Conservation (phyloP, 2,797 vertebrate species). For the Sternotherus odoratus region DNA sequence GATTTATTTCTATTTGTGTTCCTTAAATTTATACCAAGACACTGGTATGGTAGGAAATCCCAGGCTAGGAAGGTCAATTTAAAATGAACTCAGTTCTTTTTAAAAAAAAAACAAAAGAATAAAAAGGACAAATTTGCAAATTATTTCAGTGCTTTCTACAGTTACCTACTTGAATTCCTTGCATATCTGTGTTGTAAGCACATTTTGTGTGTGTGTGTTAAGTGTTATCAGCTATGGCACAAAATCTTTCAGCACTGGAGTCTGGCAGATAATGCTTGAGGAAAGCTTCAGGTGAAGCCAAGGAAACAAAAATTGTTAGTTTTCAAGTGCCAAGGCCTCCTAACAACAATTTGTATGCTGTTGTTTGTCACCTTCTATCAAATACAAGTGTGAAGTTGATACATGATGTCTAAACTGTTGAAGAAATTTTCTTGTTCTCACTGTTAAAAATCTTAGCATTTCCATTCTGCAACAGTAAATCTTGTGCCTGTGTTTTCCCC, state of each 20-base stretch:
- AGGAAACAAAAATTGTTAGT: constrained; percentile 19
- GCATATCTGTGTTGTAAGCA: background rate
- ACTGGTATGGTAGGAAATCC: background rate
- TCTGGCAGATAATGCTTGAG: background rate
- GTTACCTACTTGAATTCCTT: rapidly evolving
- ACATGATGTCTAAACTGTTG: constrained; percentile 4
- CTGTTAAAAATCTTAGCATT: background rate
- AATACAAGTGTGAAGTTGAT: background rate
- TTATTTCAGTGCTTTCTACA: background rate
- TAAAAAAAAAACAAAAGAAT: background rate
- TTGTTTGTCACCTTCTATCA: background rate
- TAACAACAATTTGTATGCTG: constrained; percentile 42
- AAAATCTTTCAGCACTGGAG: background rate
- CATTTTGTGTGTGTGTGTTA: rapidly evolving
- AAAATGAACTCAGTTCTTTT: background rate
- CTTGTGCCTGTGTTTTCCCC: background rate
- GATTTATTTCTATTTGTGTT: background rate
- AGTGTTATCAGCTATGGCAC: background rate
- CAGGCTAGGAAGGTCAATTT: background rate
- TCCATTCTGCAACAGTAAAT: background rate
- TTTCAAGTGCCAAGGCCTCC: constrained; percentile 50
- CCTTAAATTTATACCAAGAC: background rate
- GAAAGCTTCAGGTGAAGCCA: constrained; percentile 22
- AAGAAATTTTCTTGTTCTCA: constrained; percentile 21
- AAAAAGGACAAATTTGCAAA: background rate